phyloP scores from a whole-genome alignment of 2,888 invertebrate genomes.

The Lithophane socia region DNA sequence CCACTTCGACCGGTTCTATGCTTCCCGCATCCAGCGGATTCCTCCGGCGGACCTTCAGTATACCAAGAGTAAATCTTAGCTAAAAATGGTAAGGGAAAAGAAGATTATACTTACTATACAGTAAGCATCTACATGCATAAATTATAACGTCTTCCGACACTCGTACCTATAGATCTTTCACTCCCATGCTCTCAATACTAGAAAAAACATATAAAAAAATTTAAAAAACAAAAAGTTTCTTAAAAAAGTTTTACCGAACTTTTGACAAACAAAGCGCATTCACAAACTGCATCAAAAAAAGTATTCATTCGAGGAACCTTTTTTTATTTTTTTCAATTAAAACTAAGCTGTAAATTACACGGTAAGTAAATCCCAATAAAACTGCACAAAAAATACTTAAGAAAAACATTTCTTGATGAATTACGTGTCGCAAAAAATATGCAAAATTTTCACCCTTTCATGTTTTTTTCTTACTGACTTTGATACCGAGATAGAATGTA shows the following conservation, averaged over 20 bases:
- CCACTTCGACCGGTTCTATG: too few relatives aligned
- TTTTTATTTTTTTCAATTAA: conserved; percentile 43
- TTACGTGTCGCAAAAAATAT: conserved; percentile 65
- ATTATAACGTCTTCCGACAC: background rate
- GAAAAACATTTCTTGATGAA: conserved; percentile 67
- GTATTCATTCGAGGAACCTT: conserved; percentile 36
- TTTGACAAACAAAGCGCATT: conserved; percentile 46
- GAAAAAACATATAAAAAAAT: background rate
- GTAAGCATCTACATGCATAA: background rate
- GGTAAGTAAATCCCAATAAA: conserved; percentile 73
- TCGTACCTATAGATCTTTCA: background rate
- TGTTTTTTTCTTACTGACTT: conserved; percentile 63
- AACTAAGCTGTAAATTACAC: conserved; percentile 80
- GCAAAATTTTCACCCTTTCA: conserved; percentile 64
- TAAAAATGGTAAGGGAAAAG: background rate
- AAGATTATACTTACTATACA: background rate
- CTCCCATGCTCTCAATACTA: conserved; percentile 1
- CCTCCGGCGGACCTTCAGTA: background rate
- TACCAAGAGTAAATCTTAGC: background rate
- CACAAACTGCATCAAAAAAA: conserved; percentile 37
- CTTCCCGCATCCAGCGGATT: too few relatives aligned
- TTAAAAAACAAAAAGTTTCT: conserved; percentile 6
- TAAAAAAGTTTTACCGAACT: conserved; percentile 45
- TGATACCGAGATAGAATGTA: conserved; percentile 80
- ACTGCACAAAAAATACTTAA: conserved; percentile 42